phyloP scores from a whole-genome alignment of 2,888 invertebrate genomes.

The Acronicta aceris region DNA sequence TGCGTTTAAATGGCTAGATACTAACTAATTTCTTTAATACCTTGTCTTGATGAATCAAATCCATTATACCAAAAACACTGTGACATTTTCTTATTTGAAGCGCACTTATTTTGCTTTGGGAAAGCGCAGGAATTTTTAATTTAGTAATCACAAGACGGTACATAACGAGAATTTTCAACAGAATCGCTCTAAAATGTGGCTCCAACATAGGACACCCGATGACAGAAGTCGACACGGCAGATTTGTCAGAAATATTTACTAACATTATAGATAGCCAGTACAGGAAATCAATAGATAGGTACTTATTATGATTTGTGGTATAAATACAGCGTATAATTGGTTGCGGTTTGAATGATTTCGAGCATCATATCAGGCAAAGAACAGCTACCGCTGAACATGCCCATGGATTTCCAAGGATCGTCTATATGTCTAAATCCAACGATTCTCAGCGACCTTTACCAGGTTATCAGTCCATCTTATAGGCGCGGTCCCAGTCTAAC shows the following conservation, averaged over 20 bases:
- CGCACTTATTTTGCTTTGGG: constrained; percentile 22
- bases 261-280: constrained; percentile 27
- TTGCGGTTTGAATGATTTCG: too few species aligned
- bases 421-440: too few species aligned
- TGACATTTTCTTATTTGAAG: constrained; percentile 67
- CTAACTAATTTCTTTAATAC: constrained; percentile 54
- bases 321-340: too few species aligned
- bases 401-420: too few species aligned
- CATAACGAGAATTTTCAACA: constrained; percentile 55
- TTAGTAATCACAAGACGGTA: constrained; percentile 50
- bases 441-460: too few species aligned
- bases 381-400: too few species aligned
- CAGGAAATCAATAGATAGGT: too few species aligned
- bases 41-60: constrained; percentile 75
- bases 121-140: constrained; percentile 33
- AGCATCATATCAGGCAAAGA: too few species aligned
- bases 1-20: not conserved
- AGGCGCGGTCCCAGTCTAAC: too few species aligned
- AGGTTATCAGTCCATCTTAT: too few species aligned
- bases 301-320: too few species aligned
- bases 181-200: constrained; percentile 5
- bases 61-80: constrained; percentile 77
- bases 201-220: constrained; percentile 20
- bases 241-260: constrained; percentile 6
- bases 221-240: constrained; percentile 20